phyloP scores from a whole-genome alignment of 2,113 vertebrate species.

The Coptodon rendalli region DNA sequence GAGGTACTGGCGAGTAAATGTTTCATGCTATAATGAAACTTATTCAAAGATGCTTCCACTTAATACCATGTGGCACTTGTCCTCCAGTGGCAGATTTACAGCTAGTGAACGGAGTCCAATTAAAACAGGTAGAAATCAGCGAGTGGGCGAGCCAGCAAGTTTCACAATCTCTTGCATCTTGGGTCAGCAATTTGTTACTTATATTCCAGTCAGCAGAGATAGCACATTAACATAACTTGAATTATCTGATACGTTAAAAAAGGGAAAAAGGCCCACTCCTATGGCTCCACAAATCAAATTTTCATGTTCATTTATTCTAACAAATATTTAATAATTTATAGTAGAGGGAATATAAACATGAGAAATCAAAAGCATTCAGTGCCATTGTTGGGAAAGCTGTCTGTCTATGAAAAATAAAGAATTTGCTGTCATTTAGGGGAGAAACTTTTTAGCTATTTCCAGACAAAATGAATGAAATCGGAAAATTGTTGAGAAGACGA shows the following conservation, averaged over 20 bases:
- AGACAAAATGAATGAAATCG: neutral
- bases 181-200: neutral
- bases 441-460: neutral
- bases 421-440: neutral
- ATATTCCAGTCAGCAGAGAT: neutral
- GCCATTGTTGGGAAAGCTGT: neutral
- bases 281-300: neutral
- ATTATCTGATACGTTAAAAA: neutral
- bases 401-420: neutral
- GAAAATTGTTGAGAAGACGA: neutral
- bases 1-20: constrained; percentile 16
- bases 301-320: neutral
- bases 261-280: neutral
- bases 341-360: neutral
- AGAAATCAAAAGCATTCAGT: neutral
- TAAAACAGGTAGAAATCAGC: neutral
- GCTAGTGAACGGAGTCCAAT: neutral
- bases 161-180: neutral
- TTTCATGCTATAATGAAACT: neutral
- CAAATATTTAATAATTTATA: neutral
- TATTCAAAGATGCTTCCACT: neutral
- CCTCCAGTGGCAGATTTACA: neutral
- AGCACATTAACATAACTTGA: neutral
- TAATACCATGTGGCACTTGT: neutral
- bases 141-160: neutral